phyloP scores from a whole-genome alignment of 2,113 vertebrate genomes.

The Platysteira castanea region DNA sequence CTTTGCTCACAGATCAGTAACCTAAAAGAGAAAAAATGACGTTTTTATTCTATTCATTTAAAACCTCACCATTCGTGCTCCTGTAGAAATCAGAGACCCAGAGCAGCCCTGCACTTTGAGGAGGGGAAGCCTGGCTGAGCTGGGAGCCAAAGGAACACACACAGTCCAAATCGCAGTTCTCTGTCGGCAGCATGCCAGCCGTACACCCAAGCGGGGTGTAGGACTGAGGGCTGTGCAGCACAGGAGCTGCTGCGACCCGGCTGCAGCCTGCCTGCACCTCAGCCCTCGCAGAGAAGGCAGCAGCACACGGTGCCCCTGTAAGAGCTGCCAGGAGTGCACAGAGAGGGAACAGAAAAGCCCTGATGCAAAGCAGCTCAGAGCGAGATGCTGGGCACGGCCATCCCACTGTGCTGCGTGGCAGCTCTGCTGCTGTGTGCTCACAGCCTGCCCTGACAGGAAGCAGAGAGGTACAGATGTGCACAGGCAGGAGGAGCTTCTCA shows the following conservation, averaged over 20 bases:
- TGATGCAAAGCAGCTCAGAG: not conserved
- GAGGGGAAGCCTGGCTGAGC: not conserved
- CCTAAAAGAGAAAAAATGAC: not conserved
- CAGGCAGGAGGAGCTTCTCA: not conserved
- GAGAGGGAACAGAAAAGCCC: not conserved
- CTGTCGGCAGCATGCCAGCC: not conserved
- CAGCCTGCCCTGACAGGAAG: not conserved
- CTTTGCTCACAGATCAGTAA: not conserved
- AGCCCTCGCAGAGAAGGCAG: not conserved
- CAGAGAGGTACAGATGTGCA: not conserved
- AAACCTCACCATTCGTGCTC: not conserved
- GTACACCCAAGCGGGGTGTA: not conserved
- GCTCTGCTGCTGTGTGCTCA: not conserved
- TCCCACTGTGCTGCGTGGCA: not conserved
- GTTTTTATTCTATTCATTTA: not conserved
- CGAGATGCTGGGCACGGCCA: fast-evolving
- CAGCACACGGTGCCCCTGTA: not conserved
- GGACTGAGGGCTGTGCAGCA: not conserved
- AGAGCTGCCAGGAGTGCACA: not conserved
- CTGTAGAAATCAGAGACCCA: not conserved
- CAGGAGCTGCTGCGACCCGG: not conserved
- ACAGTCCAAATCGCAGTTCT: not conserved
- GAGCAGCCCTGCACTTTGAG: not conserved
- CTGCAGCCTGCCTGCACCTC: not conserved
- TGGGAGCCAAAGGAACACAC: not conserved